A percentile compares a stretch with the other conserved stretches of the same genome.
These are phyloP conservation scores for Condylura cristata DNA, from an alignment of 2,113 vertebrate genomes.

Conservation along the genomic window DNA sequence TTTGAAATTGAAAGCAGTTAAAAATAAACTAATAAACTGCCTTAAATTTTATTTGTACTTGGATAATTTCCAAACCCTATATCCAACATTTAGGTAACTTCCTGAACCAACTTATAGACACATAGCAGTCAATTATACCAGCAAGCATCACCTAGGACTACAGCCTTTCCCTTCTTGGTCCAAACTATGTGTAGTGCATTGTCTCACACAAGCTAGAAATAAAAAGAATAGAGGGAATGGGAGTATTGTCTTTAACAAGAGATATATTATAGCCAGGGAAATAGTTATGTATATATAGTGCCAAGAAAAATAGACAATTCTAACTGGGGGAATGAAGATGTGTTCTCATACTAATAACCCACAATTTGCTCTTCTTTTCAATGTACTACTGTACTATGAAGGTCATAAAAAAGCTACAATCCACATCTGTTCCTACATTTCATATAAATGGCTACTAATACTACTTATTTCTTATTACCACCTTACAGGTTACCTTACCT, in stretches of 20 bases:
- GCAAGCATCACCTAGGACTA: background rate
- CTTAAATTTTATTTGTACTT: conserved; percentile 37
- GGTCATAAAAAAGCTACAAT: background rate
- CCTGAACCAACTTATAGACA: background rate
- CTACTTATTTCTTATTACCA: background rate
- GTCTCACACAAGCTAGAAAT: background rate
- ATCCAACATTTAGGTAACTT: background rate
- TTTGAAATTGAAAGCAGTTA: conserved; percentile 36
- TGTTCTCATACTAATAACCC: background rate
- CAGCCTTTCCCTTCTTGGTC: background rate
- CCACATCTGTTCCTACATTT: background rate
- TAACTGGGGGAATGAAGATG: background rate
- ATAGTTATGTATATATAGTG: background rate
- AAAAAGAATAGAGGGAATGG: background rate
- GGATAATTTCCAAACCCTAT: background rate
- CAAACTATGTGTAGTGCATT: background rate
- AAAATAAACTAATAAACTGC: background rate
- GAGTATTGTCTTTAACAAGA: background rate
- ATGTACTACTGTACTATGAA: conserved; percentile 4
- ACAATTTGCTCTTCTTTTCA: conserved; percentile 10
- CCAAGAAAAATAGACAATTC: background rate
- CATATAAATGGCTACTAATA: background rate
- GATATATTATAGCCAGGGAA: background rate
- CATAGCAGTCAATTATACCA: background rate
- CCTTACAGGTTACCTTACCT: background rate